These are phyloP conservation scores for Enteromius thamalakanensis DNA, from an alignment of 2,797 vertebrate genomes.

Conservation along the genomic window DNA sequence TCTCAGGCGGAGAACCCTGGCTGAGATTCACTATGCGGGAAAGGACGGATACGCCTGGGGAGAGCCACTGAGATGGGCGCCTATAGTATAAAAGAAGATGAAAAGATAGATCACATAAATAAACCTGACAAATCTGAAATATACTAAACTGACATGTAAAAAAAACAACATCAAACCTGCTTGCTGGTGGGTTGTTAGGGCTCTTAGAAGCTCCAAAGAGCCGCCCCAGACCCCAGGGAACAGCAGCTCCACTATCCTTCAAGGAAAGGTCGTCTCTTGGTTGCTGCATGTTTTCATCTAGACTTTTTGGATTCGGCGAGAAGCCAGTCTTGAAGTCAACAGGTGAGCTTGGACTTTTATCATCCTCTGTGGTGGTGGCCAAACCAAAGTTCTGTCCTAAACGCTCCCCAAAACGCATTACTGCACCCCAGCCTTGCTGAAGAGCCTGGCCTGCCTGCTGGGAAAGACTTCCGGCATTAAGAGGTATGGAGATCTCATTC, in stretches of 20 bases:
- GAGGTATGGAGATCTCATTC: constrained; percentile 73
- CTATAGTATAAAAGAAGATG: constrained; percentile 65
- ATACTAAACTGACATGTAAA: background rate
- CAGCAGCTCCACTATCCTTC: constrained; percentile 58
- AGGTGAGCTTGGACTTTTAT: constrained; percentile 2
- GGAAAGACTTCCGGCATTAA: constrained; percentile 69
- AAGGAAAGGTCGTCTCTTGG: constrained; percentile 63
- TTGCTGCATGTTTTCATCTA: constrained; percentile 51
- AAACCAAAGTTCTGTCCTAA: constrained; percentile 79
- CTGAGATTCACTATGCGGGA: constrained; percentile 75
- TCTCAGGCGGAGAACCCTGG: constrained; percentile 66
- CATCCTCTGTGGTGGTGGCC: constrained; percentile 56
- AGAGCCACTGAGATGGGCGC: constrained; percentile 92
- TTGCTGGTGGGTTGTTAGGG: constrained; percentile 61
- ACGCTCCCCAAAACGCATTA: constrained; percentile 84
- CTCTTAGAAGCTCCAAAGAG: constrained; percentile 76
- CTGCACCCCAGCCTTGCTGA: constrained; percentile 84
- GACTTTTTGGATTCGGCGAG: constrained; percentile 32
- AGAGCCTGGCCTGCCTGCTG: constrained; percentile 82
- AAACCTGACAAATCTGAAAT: background rate
- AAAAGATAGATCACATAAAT: background rate
- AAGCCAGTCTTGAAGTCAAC: constrained; percentile 58
- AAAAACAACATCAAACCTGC: constrained; percentile 67
- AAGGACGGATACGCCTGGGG: constrained; percentile 79
- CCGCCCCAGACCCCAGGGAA: constrained; percentile 70